Evolutionary conservation across 2,113 vertebrate genomes (phyloP).

Genomic region (Corvus hawaiiensis): DNA sequence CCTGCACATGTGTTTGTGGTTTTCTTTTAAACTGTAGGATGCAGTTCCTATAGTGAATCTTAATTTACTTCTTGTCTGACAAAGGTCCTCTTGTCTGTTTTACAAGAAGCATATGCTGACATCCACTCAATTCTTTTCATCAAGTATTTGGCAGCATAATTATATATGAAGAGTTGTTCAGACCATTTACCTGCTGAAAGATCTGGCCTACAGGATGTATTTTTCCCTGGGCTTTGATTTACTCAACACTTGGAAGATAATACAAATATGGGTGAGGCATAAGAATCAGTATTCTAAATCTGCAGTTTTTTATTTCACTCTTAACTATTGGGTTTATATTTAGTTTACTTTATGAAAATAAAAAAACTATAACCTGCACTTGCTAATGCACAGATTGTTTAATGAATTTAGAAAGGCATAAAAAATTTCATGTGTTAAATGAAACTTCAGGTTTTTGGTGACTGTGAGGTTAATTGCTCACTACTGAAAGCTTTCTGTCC

Average conservation of each 20-base stretch:
- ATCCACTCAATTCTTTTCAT: not conserved
- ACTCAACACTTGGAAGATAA: not conserved
- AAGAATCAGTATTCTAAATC: not conserved
- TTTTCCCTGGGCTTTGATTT: not conserved
- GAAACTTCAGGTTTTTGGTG: not conserved
- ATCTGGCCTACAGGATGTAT: not conserved
- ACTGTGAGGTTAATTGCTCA: not conserved
- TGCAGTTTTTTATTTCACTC: not conserved
- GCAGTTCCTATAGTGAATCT: not conserved
- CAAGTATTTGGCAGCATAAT: not conserved
- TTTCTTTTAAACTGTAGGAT: not conserved
- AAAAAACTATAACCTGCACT: not conserved
- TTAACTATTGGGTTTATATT: not conserved
- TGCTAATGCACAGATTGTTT: not conserved
- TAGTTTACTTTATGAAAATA: not conserved
- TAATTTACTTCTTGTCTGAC: not conserved
- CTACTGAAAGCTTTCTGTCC: not conserved
- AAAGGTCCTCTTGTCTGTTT: not conserved
- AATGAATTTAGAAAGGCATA: not conserved
- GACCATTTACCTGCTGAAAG: slow-evolving; percentile 3
- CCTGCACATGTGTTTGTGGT: not conserved
- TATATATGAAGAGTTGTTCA: not conserved
- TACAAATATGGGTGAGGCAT: not conserved
- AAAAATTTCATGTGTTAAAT: not conserved
- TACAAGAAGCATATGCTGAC: not conserved